Evolutionary conservation across 1,140 invertebrate species (phyloP), one percentile per base, ranked within the genome.

Genomic region (Lordiphosa collinella): DNA sequence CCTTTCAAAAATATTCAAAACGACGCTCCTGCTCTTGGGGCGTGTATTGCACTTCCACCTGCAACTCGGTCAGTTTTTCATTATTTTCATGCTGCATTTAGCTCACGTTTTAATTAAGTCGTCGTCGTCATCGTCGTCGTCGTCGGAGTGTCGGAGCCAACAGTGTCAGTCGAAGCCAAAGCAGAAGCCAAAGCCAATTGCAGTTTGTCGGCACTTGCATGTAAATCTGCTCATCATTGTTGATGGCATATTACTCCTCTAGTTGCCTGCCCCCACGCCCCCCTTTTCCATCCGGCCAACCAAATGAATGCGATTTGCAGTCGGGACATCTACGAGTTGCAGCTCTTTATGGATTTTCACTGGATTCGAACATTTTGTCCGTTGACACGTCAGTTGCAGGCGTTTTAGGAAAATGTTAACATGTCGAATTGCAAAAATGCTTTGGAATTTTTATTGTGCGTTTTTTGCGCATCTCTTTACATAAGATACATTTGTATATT

Each of bases 211-310:
- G 75, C 76, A 80, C 76, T 79, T 85, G 79, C 79, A 85, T 85
- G 79, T 85, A 85, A 85, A 85, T 85, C 69, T 86, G 82, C 80
- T 86, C 80, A 86, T 86, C 80, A 86, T 72, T 63, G 82, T 86
- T 86, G 82, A 86, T 86, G 68, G 80, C 70, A 82, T 82, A 86
- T 86, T 86, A 69, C 82, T 41, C 37, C 54, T 36, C 50, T 60
- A 50, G 29, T 29, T 14, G 12, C 9, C 32, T 25, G 6, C 7
- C 32, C n/a, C 25, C n/a, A 48, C 11, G 2, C 29, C 4, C 55
- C 9, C 14, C 34, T 4, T 9, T 44, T 35, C 56, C 34, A 6
- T 9, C 25, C 14, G 34, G 51, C 18, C 60, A 37, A 29, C 60
- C 32, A 73, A 86, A 73, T 76, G 68, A 86, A 76, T 86, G 82